Conservation (phyloP, 2,113 vertebrate species). For the Lepidothrix coronata region DNA sequence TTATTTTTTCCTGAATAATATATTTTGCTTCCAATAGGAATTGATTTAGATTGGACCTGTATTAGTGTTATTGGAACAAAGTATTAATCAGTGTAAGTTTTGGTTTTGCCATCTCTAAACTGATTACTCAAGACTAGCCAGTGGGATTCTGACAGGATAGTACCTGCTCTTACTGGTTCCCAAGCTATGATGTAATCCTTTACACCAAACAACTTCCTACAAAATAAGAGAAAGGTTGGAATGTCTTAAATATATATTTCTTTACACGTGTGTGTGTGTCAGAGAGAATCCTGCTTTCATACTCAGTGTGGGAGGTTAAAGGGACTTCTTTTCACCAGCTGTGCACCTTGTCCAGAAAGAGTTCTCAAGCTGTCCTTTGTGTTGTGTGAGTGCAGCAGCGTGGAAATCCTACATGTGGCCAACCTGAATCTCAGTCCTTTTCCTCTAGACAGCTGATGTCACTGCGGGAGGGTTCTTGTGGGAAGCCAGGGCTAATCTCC, state of each 20-base stretch:
- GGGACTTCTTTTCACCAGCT: neutral
- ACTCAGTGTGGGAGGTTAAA: neutral
- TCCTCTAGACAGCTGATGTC: neutral
- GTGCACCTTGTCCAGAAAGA: neutral
- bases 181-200: neutral
- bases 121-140: neutral
- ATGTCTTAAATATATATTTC: neutral
- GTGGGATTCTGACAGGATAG: neutral
- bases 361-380: neutral
- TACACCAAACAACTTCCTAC: neutral
- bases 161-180: neutral
- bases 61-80: neutral
- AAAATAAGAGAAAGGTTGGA: neutral
- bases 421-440: neutral
- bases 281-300: neutral
- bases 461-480: neutral
- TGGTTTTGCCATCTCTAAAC: neutral
- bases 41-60: neutral
- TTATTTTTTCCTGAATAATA: neutral
- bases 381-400: neutral
- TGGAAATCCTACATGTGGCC: neutral
- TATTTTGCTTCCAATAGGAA: neutral
- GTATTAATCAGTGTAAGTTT: neutral
- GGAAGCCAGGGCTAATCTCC: neutral
- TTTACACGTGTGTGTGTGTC: rapidly evolving